Conservation (phyloP, 2,888 invertebrate species). For the Eulithis testata region DNA sequence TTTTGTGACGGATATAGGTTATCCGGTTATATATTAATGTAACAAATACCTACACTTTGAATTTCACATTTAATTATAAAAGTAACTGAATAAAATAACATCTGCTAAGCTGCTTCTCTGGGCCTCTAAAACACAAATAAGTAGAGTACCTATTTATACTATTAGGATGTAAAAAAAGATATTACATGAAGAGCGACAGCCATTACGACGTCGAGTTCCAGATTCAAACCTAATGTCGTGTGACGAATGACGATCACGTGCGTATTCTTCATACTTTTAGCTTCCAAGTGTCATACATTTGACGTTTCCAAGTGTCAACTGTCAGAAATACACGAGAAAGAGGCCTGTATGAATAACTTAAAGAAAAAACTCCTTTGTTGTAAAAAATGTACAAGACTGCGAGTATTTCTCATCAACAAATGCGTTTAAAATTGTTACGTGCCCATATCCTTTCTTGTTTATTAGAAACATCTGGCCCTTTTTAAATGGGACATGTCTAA, state of each 20-base stretch:
- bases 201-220: constrained; percentile 71
- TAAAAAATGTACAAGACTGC: constrained; percentile 7
- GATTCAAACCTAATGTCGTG: constrained; percentile 78
- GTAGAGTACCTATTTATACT: too few species aligned
- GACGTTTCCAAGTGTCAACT: constrained; percentile 39
- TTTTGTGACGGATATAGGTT: constrained; percentile 12
- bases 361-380: constrained; percentile 10
- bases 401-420: constrained; percentile 21
- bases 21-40: not conserved
- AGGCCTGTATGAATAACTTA: constrained; percentile 9
- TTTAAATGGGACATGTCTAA: constrained; percentile 46
- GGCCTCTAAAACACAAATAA: too few species aligned
- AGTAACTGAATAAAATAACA: too few species aligned
- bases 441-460: constrained; percentile 32
- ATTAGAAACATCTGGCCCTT: constrained; percentile 36
- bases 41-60: not conserved
- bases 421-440: constrained; percentile 24
- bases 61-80: not conserved
- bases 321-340: constrained; percentile 37
- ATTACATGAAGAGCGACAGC: constrained; percentile 57
- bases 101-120: too few species aligned
- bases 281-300: constrained; percentile 52
- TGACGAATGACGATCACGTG: constrained; percentile 74
- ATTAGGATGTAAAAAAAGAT: not conserved
- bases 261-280: constrained; percentile 52